phyloP scores from a whole-genome alignment of 1,140 invertebrate species.

The Drosophila sulfurigaster region DNA sequence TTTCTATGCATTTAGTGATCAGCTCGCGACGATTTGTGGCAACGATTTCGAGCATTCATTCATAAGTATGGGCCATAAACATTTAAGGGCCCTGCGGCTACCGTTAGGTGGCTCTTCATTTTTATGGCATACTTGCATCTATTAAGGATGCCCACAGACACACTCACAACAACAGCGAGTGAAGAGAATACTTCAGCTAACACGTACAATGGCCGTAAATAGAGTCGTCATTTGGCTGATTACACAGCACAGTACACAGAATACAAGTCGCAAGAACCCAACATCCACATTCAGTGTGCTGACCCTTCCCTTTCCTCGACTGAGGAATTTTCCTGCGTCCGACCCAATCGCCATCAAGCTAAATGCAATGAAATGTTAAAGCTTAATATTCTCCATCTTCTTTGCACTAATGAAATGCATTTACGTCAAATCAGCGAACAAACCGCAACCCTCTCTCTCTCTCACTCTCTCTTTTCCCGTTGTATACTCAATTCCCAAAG shows the following conservation, averaged over 20 bases:
- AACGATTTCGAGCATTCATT: conserved; percentile 8
- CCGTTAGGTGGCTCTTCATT: conserved; percentile 23
- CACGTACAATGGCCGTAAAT: conserved; percentile 42
- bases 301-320: too few species aligned
- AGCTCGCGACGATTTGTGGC: conserved; percentile 14
- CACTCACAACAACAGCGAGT: conserved; percentile 12
- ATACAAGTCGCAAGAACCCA: too few species aligned
- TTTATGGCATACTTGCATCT: conserved; percentile 48
- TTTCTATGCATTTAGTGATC: neutral
- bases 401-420: conserved; percentile 55
- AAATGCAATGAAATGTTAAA: conserved; percentile 56
- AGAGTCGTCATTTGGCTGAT: conserved; percentile 50
- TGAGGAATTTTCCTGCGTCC: too few species aligned
- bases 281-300: neutral
- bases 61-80: conserved; percentile 38
- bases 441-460: neutral
- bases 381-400: conserved; percentile 43
- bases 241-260: conserved; percentile 22
- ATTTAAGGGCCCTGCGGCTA: conserved; percentile 42
- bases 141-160: conserved; percentile 23
- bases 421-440: conserved; percentile 51
- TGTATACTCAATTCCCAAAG: conserved; percentile 29
- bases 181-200: conserved; percentile 10
- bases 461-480: neutral
- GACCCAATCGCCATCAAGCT: neutral